Evolutionary conservation across 2,888 invertebrate species (phyloP), one percentile per base, ranked within the genome.

Genomic region (Nezara viridula): DNA sequence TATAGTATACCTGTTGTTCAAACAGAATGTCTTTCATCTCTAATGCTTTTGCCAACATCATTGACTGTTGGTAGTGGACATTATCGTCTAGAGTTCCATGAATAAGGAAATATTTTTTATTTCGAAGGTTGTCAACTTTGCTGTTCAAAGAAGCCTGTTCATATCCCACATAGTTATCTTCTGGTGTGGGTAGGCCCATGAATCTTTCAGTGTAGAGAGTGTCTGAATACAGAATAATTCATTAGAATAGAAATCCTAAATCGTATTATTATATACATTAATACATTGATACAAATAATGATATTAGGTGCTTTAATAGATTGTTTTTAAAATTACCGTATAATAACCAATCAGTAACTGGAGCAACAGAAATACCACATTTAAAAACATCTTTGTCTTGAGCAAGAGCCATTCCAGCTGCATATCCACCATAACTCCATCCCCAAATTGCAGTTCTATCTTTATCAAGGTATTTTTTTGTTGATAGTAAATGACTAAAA

Each of bases 401-500:
- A 0, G 97, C 98, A 90, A 99, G 94, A 4, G 96, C 97, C 94
- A 98, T 96, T 9, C 97, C 97, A 1, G 98, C 95, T 0, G 98
- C 97, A 93, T 98, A 99, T 2, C 99, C 99, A 24, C 99, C 99
- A 93, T 99, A 99, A 92, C 98, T 98, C 99, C 98, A 99, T 89
- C 99, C 99, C 98, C 98, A 99, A 92, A 99, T 98, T 86, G 97
- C 98, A 0, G 97, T 96, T 91, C 96, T 95, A 88, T 95, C 94
- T 6, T 94, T 93, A 93, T 98, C 98, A 90, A 99, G 95, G 93
- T 95, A 98, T 1, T 94, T 92, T 27, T 95, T 93, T 88, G 94
- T 94, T 86, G 95, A 92, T 91, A 96, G 96, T 7, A 96, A 94
- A 92, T 95, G 94, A 92, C 96, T 96, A 86, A 89, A 89, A 86